These are phyloP conservation scores for Chouioia cunea DNA, from an alignment of 2,888 invertebrate genomes.

Conservation along the genomic window DNA sequence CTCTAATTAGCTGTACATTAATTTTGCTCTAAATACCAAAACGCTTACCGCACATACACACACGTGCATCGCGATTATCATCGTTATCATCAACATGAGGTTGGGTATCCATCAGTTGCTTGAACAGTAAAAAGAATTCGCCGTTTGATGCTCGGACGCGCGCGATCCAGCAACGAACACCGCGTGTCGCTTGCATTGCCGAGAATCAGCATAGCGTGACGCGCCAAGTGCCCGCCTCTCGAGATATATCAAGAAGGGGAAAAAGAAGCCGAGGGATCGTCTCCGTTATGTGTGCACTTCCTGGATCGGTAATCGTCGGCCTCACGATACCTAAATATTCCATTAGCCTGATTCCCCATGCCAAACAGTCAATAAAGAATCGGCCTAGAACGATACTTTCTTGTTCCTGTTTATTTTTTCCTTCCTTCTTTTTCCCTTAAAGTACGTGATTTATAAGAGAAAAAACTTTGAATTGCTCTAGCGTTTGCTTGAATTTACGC, in stretches of 20 bases:
- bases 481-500: slow-evolving; percentile 19
- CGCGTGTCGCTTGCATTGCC: background rate
- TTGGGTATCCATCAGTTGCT: too few species aligned
- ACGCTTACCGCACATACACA: background rate
- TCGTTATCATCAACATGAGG: background rate
- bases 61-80: background rate
- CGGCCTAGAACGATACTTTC: too few species aligned
- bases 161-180: background rate
- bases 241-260: background rate
- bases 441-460: too few species aligned
- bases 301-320: slow-evolving; percentile 23
- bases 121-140: background rate
- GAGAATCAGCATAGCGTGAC: slow-evolving; percentile 28
- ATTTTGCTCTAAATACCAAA: slow-evolving; percentile 4
- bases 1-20: too few species aligned
- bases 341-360: slow-evolving; percentile 22
- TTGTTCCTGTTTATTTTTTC: too few species aligned
- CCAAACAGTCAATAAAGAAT: too few species aligned
- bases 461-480: slow-evolving; percentile 1
- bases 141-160: slow-evolving; percentile 6
- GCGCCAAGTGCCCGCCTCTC: background rate
- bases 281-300: slow-evolving; percentile 27
- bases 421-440: too few species aligned
- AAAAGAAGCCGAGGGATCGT: slow-evolving; percentile 25
- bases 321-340: slow-evolving; percentile 41